These are phyloP conservation scores for Platysternon megacephalum DNA, from an alignment of 2,113 vertebrate species.

Conservation along the genomic window DNA sequence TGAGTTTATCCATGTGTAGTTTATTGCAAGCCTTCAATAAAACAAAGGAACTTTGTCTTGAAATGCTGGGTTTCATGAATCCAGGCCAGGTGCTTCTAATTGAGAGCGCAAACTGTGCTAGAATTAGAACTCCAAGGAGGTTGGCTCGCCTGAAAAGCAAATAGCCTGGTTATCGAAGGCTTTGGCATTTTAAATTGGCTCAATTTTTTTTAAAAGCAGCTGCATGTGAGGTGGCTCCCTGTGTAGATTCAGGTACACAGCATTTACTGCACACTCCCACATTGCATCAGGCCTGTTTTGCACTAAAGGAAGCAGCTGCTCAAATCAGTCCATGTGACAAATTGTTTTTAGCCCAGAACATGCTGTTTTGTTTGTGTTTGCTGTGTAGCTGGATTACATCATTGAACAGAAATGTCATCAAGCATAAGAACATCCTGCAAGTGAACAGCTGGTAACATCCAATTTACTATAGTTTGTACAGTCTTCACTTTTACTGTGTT, in stretches of 20 bases:
- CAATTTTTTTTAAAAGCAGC: accelerated
- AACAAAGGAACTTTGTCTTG: neutral
- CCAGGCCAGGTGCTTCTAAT: neutral
- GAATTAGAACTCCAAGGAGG: neutral
- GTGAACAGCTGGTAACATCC: accelerated
- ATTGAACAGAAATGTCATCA: accelerated
- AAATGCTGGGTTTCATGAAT: accelerated
- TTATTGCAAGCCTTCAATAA: neutral
- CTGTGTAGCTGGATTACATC: accelerated
- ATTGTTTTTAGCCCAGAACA: neutral
- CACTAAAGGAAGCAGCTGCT: neutral
- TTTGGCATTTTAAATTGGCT: too few species aligned
- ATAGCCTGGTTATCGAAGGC: accelerated
- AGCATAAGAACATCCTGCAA: accelerated
- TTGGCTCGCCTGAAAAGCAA: accelerated
- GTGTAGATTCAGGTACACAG: accelerated
- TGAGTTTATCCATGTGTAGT: accelerated
- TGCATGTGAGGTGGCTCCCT: accelerated
- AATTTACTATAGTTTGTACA: accelerated
- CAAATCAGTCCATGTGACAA: neutral
- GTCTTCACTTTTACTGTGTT: neutral
- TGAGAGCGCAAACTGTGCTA: accelerated
- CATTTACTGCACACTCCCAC: too few species aligned
- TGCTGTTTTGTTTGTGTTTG: accelerated
- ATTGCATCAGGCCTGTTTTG: neutral